A percentile compares a stretch with the other conserved stretches of the same genome.
phyloP scores from a whole-genome alignment of 2,113 vertebrate species.

The Emydocephalus ijimae region DNA sequence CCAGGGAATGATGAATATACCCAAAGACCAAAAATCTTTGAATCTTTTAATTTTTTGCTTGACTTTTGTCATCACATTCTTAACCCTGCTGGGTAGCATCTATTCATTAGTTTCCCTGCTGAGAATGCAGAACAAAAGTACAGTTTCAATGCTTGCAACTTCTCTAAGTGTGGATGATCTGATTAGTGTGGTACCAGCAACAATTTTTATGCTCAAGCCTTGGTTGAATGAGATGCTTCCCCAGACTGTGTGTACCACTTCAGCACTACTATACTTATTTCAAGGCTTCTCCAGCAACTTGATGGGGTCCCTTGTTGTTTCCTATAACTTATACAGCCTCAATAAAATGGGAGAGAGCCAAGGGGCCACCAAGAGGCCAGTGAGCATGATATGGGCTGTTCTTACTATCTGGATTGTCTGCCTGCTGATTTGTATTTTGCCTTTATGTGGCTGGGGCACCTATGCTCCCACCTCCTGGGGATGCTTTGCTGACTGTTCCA shows the following conservation, averaged over 20 bases:
- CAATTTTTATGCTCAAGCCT: constrained; percentile 82
- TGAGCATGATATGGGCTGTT: constrained; percentile 73
- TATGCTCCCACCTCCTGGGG: constrained; percentile 82
- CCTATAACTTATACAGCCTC: constrained; percentile 85
- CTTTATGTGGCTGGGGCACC: constrained; percentile 88
- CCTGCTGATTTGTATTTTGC: constrained; percentile 80
- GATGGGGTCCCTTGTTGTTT: constrained; percentile 86
- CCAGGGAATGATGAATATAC: constrained; percentile 60
- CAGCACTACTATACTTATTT: constrained; percentile 87
- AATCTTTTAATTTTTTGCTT: constrained; percentile 79
- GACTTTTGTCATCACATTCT: constrained; percentile 74
- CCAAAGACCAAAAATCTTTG: constrained; percentile 63
- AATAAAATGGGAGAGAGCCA: constrained; percentile 59
- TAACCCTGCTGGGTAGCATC: constrained; percentile 78
- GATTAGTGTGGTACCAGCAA: constrained; percentile 79
- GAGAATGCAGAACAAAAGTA: constrained; percentile 77
- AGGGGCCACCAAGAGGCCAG: constrained; percentile 52
- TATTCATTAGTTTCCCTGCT: constrained; percentile 82
- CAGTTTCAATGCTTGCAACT: constrained; percentile 82
- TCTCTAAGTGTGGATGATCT: constrained; percentile 90
- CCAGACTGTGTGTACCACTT: constrained; percentile 77
- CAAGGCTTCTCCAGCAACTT: constrained; percentile 91
- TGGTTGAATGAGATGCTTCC: constrained; percentile 72
- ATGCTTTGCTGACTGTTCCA: constrained; percentile 78
- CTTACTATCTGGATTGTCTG: constrained; percentile 78